Evolutionary conservation across 37 sponge, comb jelly and placozoan species (phyloP), one percentile per base, ranked within the genome.

Genomic region (Beroe ovata): DNA sequence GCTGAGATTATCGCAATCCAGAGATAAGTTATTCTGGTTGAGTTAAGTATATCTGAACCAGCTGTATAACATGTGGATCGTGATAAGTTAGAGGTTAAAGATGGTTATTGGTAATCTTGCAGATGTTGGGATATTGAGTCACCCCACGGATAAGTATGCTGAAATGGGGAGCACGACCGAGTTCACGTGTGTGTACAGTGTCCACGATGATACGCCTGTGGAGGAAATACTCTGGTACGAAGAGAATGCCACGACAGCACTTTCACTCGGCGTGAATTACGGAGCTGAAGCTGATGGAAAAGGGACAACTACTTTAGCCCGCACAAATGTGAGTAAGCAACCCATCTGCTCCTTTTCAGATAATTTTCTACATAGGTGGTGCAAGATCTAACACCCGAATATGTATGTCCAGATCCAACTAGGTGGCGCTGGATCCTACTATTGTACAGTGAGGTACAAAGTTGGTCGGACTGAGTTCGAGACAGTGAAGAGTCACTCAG

Each of bases 371-470:
- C n/a, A n/a, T n/a, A n/a, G n/a, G n/a, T n/a, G n/a, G n/a, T n/a
- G n/a, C n/a, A n/a, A n/a, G n/a, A n/a, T n/a, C n/a, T n/a, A n/a
- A n/a, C n/a, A n/a, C n/a, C n/a, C n/a, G n/a, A n/a, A n/a, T n/a
- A n/a, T n/a, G n/a, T n/a, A n/a, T n/a, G n/a, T 26, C 8, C 54
- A 77, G 84, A 54, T 77, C 3, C n/a, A n/a, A n/a, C n/a, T n/a
- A n/a, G n/a, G n/a, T n/a, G 84, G 41, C 21, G 84, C 84, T 8
- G 84, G 84, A n/a, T 30, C 33, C 0, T 77, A 77, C 21, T 77
- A 32, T 35, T 77, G 84, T 29, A 40, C 26, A 25, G 84, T 77
- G 0, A 37, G 23, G 23, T 77, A 77, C 54, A 62, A 20, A 4
- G 54, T 47, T 6, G 30, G 32, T 2, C 41, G 84, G 0, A 54